Percentiles rank a stretch among this genome's conserved stretches.
Evolutionary conservation across 2,888 invertebrate genomes (phyloP).

Genomic region (Pheosia gnoma): DNA sequence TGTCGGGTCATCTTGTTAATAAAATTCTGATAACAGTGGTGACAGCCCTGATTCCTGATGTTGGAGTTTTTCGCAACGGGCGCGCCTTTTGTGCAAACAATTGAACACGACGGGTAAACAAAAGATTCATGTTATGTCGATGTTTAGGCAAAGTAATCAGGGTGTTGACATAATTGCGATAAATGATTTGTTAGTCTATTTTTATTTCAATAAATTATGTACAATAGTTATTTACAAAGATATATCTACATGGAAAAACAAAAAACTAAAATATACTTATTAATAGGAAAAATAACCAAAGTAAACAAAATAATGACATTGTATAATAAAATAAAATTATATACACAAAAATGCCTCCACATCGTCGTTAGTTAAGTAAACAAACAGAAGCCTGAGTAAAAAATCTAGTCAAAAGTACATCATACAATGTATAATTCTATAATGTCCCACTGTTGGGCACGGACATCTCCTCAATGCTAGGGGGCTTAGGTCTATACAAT

Average conservation of each 20-base stretch:
- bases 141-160: constrained; percentile 23
- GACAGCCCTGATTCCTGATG: constrained; percentile 35
- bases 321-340: too few relatives aligned
- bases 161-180: neutral
- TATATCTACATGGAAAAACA: too few relatives aligned
- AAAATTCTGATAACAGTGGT: neutral
- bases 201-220: too few relatives aligned
- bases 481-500: constrained; percentile 19
- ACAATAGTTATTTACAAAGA: too few relatives aligned
- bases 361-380: too few relatives aligned
- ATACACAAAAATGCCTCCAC: too few relatives aligned
- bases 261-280: too few relatives aligned
- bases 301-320: too few relatives aligned
- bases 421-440: constrained; percentile 54
- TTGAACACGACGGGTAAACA: constrained; percentile 46
- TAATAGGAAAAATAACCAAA: too few relatives aligned
- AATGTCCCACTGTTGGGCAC: constrained; percentile 46
- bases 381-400: too few relatives aligned
- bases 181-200: neutral
- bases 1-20: too few relatives aligned
- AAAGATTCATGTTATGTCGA: constrained; percentile 43
- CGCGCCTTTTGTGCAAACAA: constrained; percentile 44
- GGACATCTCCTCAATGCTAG: neutral
- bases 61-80: constrained; percentile 38
- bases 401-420: too few relatives aligned